These are phyloP conservation scores for Otus scops DNA, from an alignment of 2,797 vertebrate genomes.

Conservation along the genomic window DNA sequence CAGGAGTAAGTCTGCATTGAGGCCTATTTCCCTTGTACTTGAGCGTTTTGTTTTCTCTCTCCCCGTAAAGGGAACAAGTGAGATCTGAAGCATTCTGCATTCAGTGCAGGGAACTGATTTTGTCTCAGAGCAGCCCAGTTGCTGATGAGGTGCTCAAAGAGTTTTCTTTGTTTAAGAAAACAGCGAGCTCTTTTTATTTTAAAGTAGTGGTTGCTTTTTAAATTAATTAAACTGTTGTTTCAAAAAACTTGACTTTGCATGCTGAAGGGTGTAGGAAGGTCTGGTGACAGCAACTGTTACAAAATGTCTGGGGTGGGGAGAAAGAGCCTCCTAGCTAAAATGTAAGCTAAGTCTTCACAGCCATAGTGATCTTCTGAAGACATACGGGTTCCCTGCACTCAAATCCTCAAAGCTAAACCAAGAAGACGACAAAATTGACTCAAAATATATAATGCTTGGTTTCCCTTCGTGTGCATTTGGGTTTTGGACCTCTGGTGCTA, in stretches of 20 bases:
- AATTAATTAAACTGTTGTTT: not conserved
- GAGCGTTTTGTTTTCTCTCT: not conserved
- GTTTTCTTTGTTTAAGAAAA: not conserved
- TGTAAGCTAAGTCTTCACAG: not conserved
- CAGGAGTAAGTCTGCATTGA: not conserved
- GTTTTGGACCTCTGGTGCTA: not conserved
- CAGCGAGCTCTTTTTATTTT: not conserved
- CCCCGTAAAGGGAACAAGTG: not conserved
- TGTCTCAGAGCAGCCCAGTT: not conserved
- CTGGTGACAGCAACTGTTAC: not conserved
- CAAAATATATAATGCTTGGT: not conserved
- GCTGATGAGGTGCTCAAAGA: not conserved
- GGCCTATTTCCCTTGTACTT: not conserved
- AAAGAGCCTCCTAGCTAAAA: not conserved
- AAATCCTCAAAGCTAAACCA: not conserved
- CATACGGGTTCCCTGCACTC: rapidly evolving
- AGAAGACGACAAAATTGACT: not conserved
- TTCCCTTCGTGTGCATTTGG: not conserved
- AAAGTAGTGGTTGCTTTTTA: not conserved
- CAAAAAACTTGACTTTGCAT: not conserved
- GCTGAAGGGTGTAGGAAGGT: not conserved
- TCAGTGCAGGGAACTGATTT: not conserved
- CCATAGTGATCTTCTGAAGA: not conserved
- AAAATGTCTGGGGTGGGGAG: not conserved
- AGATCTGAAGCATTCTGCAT: not conserved